Evolutionary conservation across 2,888 invertebrate species (phyloP), one percentile per base, ranked within the genome.

Genomic region (Lasius fuliginosus): DNA sequence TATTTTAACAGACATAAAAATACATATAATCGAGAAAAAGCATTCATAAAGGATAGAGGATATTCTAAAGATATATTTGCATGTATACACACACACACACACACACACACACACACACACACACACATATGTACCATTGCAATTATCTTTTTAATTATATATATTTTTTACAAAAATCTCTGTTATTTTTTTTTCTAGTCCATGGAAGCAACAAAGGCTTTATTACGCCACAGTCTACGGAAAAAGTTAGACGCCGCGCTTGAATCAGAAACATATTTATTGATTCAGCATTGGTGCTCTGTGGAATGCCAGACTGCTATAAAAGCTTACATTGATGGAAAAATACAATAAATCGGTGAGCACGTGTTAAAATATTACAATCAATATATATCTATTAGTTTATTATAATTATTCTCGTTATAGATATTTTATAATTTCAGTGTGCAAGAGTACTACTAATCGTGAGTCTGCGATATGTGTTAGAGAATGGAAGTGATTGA

Each of bases 231-330:
- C 93, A 96, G 96, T 94, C 95, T 96, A 83, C 95, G 96, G 77
- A 94, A 95, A 71, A 96, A 96, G 88, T 94, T 97, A 86, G 96
- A 96, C 89, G 95, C 96, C 40, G 96, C 96, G 69, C 95, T 98
- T 91, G 97, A 97, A 88, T 95, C 96, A 4, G 98, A 98, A 94
- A 96, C 96, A 82, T 96, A 96, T 90, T 95, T 97, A 46, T 95
- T 98, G 84, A 95, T 97, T 6, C 96, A 97, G 87, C 97, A 97
- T 92, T 98, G 98, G 98, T 96, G 96, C 86, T 97, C 97, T 2
- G 93, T 95, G 0, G 97, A 97, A 91, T 98, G 97, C 90, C 97
- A 97, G 93, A 96, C 95, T 86, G 94, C 94, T 82, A 95, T 95
- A 84, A 93, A 93, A 87, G 91, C 91, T 85, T 94, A 94, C 77